Base-by-base conservation (phyloP, 1,140 invertebrate species). In the Callitettix versicolor region DNA sequence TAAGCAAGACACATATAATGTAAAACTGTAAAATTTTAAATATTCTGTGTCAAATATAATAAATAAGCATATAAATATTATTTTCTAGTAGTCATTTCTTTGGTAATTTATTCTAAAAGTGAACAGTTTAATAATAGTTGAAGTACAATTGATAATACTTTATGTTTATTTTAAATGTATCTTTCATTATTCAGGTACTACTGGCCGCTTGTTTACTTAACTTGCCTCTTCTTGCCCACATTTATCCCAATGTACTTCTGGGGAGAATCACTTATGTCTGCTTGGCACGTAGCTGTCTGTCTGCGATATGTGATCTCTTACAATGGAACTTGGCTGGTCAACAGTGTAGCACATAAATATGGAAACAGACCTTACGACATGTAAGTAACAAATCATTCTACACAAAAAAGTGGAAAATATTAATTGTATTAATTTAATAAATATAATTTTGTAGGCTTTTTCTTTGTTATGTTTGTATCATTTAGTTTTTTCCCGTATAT, bases 321-420 rank as follows among this genome's bases (percentile, higher is more conserved):
- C 21, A 80, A 91, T 64, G 72, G 76, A 3, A 88, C 86, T 0
- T 88, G 85, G 82, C 73, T 80, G 30, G 84, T 89, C 22, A 90
- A 90, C 68, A 83, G 80, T 63, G 77, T 80, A 40, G 84, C 86
- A 5, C 86, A 88, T 64, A 73, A 79, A 59, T 84, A 76, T 66
- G 86, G 86, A 34, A 74, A 76, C 60, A 76, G 76, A 58, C 86
- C 86, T 3, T 90, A 87, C 69, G 85, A 89, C 66, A 72, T 79
- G 84, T 76, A 76, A 78, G 67, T 80, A 0, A 51, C 11, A 14
- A n/a, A n/a, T n/a, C n/a, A n/a, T n/a, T n/a, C n/a, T n/a, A n/a
- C n/a, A n/a, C n/a, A n/a, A n/a, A n/a, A n/a, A n/a, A n/a, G 14
- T 44, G 12, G 15, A 18, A 17, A 44, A 44, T 3, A 18, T 44